Base-by-base conservation (phyloP, 1,140 invertebrate species). In the Drosophila ironensis region DNA sequence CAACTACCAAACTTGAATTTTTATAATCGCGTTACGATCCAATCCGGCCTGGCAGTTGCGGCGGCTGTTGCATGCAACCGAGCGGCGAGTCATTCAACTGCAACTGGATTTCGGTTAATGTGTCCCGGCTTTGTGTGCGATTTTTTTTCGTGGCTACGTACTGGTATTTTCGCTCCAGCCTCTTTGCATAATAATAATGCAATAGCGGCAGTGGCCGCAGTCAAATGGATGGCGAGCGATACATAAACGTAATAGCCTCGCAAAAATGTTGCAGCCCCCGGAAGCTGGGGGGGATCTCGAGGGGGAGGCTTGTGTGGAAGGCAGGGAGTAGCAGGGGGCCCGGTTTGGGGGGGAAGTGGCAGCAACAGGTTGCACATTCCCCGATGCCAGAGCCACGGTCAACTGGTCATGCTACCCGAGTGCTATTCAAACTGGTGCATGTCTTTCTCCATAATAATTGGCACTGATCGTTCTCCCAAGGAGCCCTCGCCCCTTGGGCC, bases 21-120 rank as follows among this genome's bases (percentile, higher is more conserved):
- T 40, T 61, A 52, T 72, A 71, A 81, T 68, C 57, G 42, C 60
- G 38, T 50, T 69, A 56, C 56, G 46, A 68, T 52, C 38, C 24
- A 60, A 60, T 25, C 24, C 17, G 45, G 19, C 24, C 45, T 16
- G 33, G 11, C 30, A 33, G 30, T 33, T 70, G 33, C 46, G 66
- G 40, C 47, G 38, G 42, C 47, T 54, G 53, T 40, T 60, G 48
- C 56, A 72, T 72, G 61, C 72, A 64, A 70, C 50, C 60, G 42
- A n/a, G n/a, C n/a, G n/a, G n/a, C n/a, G n/a, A 84, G 73, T 84
- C 71, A 72, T 84, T 86, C 64, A 84, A 86, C 71, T 84, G 74
- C 61, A 75, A 86, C 57, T 86, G 80, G 64, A 86, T 80, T 84
- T 84, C 73, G 73, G 78, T 74, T 71, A 84, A 74, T 84, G 70